Evolutionary conservation across 2,888 invertebrate genomes (phyloP), one percentile per base, ranked within the genome.

Genomic region (Lasioglossum malachurum): DNA sequence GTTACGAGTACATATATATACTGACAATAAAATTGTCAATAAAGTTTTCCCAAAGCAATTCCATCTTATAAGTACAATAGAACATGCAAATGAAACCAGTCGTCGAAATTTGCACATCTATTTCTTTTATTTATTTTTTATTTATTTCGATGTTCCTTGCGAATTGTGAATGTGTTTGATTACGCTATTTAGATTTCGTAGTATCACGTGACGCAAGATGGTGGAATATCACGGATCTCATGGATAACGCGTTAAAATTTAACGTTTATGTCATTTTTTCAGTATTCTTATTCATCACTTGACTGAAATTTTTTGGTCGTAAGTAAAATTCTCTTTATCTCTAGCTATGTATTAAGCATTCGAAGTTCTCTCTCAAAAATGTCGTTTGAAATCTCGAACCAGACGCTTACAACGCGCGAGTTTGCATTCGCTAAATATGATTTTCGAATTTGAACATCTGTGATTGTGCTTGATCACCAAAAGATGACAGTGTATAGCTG

Each of bases 371-470:
- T 53, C 38, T n/a, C 81, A 57, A 5, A 72, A 71, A 60, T 41
- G 49, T 49, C 27, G 46, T 78, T 77, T 80, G 80, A 79, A 91
- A 91, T 89, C 90, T 92, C 90, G 91, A 93, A 93, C 90, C 92
- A 89, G 92, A 90, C 92, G 91, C 90, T 84, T 75, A 73, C 79
- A 88, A 84, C 82, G 89, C 90, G 91, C 90, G 87, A 91, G 80
- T 81, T 71, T 89, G 79, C 60, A 82, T 74, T 86, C 75, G 78
- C 80, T 78, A 89, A 86, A 89, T 80, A 87, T 81, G 83, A 86
- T 91, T 91, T 92, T 93, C 88, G 90, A 93, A 92, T 92, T 93
- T 88, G 87, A 91, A 91, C 84, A 81, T 49, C 77, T 73, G 67
- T 78, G 76, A 76, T 75, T 27, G n/a, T 19, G 3, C 71, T 77